Percentiles rank a stretch among this genome's conserved stretches.
These are phyloP conservation scores for Drosophila ochracea DNA, from an alignment of 2,888 invertebrate genomes.

Conservation along the genomic window DNA sequence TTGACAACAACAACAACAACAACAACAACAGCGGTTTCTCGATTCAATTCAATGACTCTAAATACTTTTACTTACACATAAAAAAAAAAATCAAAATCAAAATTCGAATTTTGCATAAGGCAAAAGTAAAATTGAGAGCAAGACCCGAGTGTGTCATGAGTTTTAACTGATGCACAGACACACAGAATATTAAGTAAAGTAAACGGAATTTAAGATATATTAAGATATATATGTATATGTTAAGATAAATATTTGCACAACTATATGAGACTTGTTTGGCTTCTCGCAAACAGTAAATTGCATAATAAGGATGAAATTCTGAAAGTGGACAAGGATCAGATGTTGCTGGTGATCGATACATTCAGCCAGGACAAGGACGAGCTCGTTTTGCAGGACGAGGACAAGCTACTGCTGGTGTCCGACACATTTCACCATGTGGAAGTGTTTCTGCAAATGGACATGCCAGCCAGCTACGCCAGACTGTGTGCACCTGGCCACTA, in stretches of 20 bases:
- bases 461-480: constrained; percentile 21
- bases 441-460: constrained; percentile 33
- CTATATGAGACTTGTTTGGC: neutral
- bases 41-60: neutral
- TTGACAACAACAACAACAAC: neutral
- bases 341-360: neutral
- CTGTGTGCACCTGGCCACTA: constrained; percentile 35
- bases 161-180: neutral
- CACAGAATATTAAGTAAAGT: neutral
- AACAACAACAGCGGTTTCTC: neutral
- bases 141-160: neutral
- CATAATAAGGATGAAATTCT: neutral
- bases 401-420: constrained; percentile 23
- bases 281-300: neutral
- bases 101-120: neutral
- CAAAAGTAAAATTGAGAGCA: neutral
- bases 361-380: neutral
- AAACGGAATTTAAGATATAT: no score
- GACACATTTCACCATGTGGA: constrained; percentile 34
- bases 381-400: constrained; percentile 7
- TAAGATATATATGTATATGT: no score
- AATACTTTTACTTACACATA: neutral
- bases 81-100: neutral
- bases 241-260: neutral
- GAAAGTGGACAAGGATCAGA: constrained; percentile 1